A percentile compares a stretch with the other conserved stretches of the same genome.
Evolutionary conservation across 1,140 invertebrate genomes (phyloP).

Genomic region (Pectinophora gossypiella): DNA sequence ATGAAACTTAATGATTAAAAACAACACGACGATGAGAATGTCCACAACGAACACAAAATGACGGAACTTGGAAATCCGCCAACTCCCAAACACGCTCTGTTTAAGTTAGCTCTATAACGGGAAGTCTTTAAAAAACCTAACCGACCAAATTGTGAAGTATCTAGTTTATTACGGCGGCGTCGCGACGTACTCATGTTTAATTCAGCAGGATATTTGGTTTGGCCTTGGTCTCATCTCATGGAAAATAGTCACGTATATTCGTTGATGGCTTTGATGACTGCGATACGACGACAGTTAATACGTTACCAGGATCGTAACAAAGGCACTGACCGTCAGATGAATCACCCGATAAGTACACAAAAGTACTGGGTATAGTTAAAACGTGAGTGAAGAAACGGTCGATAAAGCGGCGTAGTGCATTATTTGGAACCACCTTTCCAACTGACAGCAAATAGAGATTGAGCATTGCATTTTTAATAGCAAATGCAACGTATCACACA

Average conservation of each 20-base stretch:
- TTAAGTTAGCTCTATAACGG: conserved; percentile 34
- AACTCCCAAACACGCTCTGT: conserved; percentile 38
- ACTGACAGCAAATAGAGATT: too few species aligned
- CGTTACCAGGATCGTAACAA: not conserved
- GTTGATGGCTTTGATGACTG: not conserved
- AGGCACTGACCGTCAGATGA: not conserved
- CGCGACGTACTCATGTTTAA: conserved; percentile 33
- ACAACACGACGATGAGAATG: too few species aligned
- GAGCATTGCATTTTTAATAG: too few species aligned
- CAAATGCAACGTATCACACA: too few species aligned
- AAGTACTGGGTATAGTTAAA: too few species aligned
- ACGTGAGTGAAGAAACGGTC: too few species aligned
- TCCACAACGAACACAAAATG: too few species aligned
- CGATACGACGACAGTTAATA: not conserved
- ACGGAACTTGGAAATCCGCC: too few species aligned
- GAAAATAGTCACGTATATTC: conserved; percentile 23
- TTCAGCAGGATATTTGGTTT: conserved; percentile 31
- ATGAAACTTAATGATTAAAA: too few species aligned
- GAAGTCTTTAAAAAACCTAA: conserved; percentile 23
- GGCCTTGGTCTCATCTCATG: conserved; percentile 25
- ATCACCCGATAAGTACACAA: too few species aligned
- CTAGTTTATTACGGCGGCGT: not conserved
- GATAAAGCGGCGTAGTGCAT: too few species aligned
- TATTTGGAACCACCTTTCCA: too few species aligned
- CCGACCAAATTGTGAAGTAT: conserved; percentile 29